Conservation (phyloP, 2,113 vertebrate genomes). For the Chlamydotis undulata region DNA sequence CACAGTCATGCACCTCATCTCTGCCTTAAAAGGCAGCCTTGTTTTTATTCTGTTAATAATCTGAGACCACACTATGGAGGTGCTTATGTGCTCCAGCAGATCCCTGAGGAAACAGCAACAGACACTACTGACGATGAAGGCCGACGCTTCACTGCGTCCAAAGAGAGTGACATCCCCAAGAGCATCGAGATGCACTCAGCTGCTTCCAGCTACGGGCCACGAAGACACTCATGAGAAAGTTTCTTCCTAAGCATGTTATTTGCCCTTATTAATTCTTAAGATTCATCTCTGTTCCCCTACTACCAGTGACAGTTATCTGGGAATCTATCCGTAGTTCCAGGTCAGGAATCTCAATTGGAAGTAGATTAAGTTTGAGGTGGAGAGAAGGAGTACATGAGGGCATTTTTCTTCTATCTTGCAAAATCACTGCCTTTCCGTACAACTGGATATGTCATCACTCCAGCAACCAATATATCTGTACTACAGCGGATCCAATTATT, state of each 20-base stretch:
- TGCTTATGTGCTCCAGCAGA: not conserved
- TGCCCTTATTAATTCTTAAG: not conserved
- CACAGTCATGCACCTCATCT: not conserved
- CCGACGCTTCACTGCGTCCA: not conserved
- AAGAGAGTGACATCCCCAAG: not conserved
- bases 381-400: not conserved
- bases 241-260: not conserved
- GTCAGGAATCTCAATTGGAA: not conserved
- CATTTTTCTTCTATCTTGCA: not conserved
- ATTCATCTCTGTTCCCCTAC: not conserved
- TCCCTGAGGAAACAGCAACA: not conserved
- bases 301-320: not conserved
- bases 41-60: not conserved
- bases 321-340: not conserved
- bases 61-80: not conserved
- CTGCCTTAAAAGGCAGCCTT: not conserved
- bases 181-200: not conserved
- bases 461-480: not conserved
- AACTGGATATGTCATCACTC: not conserved
- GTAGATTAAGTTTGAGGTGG: not conserved
- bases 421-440: not conserved
- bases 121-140: not conserved
- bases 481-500: not conserved
- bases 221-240: not conserved
- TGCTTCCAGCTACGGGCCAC: not conserved